A percentile compares a stretch with the other conserved stretches of the same genome.
These are phyloP conservation scores for Cremastinae sp. DNA, from an alignment of 2,888 invertebrate genomes.

Conservation along the genomic window DNA sequence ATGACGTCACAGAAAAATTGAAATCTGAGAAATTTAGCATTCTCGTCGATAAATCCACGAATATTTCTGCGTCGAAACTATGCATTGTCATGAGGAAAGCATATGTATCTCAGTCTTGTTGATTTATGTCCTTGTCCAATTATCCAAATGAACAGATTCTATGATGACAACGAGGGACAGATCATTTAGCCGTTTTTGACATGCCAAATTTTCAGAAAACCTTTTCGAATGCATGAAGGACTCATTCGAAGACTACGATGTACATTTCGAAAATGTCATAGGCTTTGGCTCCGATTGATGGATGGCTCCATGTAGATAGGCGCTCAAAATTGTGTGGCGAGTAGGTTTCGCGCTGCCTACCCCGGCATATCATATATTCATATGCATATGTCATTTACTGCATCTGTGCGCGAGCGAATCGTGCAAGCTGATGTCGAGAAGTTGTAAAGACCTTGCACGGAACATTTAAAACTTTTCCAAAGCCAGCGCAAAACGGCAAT, in stretches of 20 bases:
- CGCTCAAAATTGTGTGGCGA: conserved; percentile 68
- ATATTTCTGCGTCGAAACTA: conserved; percentile 61
- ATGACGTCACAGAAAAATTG: conserved; percentile 62
- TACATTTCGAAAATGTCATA: conserved; percentile 66
- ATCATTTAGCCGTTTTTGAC: conserved; percentile 63
- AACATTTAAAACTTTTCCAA: conserved; percentile 68
- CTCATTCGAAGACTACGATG: conserved; percentile 50
- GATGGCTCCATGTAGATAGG: conserved; percentile 69
- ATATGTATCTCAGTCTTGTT: too few relatives aligned
- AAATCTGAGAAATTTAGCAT: conserved; percentile 66
- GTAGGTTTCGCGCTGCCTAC: conserved; percentile 62
- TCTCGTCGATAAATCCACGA: conserved; percentile 68
- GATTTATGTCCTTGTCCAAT: conserved; percentile 3
- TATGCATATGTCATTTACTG: conserved; percentile 72
- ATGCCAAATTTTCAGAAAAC: conserved; percentile 61
- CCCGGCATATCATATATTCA: conserved; percentile 59
- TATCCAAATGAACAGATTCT: conserved; percentile 58
- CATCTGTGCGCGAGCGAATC: conserved; percentile 71
- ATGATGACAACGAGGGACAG: conserved; percentile 49
- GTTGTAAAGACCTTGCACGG: conserved; percentile 68
- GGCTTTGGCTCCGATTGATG: conserved; percentile 69
- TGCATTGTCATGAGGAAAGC: conserved; percentile 66
- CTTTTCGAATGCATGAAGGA: conserved; percentile 49
- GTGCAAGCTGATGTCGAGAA: conserved; percentile 67
- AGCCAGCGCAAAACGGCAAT: conserved; percentile 64